These are phyloP conservation scores for Craniophora ligustri DNA, from an alignment of 2,888 invertebrate species.

Conservation along the genomic window DNA sequence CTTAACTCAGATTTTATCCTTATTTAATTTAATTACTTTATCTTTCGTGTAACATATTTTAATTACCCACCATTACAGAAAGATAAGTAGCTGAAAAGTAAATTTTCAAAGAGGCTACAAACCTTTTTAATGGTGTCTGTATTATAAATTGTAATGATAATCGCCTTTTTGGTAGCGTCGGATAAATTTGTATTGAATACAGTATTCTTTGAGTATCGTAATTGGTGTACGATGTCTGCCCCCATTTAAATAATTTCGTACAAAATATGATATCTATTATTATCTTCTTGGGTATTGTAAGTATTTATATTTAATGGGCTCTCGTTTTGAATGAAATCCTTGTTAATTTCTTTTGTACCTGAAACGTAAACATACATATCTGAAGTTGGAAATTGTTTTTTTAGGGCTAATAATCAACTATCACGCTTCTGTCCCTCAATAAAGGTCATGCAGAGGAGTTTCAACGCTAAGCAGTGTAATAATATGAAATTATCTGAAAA, in stretches of 20 bases:
- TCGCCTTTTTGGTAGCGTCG: conserved; percentile 62
- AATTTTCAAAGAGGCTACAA: conserved; percentile 38
- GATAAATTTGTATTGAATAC: conserved; percentile 57
- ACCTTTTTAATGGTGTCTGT: conserved; percentile 50
- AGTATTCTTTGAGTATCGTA: conserved; percentile 43
- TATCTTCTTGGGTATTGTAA: background rate
- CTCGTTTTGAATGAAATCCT: no score
- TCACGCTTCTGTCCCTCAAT: no score
- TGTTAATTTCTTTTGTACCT: no score
- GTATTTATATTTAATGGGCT: background rate
- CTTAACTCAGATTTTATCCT: conserved; percentile 14
- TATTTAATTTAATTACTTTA: conserved; percentile 7
- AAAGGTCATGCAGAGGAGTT: no score
- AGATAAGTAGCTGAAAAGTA: conserved; percentile 43
- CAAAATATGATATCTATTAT: conserved; percentile 3
- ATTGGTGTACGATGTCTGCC: conserved; percentile 31
- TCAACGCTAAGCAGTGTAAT: no score
- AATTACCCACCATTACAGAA: conserved; percentile 35
- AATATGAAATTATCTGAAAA: no score
- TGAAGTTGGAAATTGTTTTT: no score
- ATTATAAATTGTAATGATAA: conserved; percentile 68
- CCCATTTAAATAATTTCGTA: conserved; percentile 13
- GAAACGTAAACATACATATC: no score
- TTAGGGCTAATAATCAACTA: no score
- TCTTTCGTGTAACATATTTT: conserved; percentile 35